phyloP scores from a whole-genome alignment of 2,888 invertebrate genomes.

The Busseola fusca region DNA sequence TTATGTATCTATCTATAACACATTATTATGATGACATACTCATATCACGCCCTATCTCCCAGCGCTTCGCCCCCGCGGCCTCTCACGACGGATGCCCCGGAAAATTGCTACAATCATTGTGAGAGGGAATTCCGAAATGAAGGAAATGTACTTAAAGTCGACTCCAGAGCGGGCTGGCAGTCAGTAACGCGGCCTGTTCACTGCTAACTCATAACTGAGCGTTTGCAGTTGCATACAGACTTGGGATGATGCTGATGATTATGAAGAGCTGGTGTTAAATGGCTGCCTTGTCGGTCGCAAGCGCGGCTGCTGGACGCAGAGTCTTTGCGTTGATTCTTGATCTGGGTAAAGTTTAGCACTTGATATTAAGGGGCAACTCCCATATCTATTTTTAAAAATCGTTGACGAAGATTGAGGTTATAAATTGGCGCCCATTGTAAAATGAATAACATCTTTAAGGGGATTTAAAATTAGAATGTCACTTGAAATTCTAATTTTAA shows the following conservation, averaged over 20 bases:
- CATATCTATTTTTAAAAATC: too few species aligned
- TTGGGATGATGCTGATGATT: not conserved
- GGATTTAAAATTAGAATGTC: too few species aligned
- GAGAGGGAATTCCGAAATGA: slow-evolving; percentile 87
- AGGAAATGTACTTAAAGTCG: slow-evolving; percentile 83
- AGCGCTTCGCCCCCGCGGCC: slow-evolving; percentile 72
- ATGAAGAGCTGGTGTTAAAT: not conserved
- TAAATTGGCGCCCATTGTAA: too few species aligned
- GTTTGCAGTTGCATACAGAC: slow-evolving; percentile 24
- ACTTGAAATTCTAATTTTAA: too few species aligned
- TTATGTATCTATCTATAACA: not conserved
- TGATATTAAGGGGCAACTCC: too few species aligned
- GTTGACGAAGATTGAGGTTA: too few species aligned
- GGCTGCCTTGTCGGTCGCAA: not conserved
- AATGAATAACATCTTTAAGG: too few species aligned
- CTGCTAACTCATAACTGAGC: slow-evolving; percentile 53
- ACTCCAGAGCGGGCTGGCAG: slow-evolving; percentile 54
- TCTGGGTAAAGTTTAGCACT: too few species aligned
- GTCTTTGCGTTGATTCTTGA: not conserved
- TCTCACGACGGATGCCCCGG: slow-evolving; percentile 86
- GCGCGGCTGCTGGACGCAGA: not conserved
- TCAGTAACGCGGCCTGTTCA: slow-evolving; percentile 51
- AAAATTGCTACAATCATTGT: slow-evolving; percentile 89
- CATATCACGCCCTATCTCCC: slow-evolving; percentile 60
- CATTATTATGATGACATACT: slow-evolving; percentile 1